These are phyloP conservation scores for Ornithoptera alexandrae DNA, from an alignment of 2,888 invertebrate genomes.

Conservation along the genomic window DNA sequence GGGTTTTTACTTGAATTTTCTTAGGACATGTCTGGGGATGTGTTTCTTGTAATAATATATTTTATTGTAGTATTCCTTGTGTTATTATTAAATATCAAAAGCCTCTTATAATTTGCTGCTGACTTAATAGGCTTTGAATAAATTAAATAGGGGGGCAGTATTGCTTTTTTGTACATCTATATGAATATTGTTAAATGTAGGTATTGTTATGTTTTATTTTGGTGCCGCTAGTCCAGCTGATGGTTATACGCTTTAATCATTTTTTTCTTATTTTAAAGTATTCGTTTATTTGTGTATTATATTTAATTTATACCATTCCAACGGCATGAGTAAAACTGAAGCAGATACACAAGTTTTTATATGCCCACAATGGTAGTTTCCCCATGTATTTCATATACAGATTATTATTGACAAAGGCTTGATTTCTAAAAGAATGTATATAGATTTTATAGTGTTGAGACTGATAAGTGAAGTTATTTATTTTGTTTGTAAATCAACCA, in stretches of 20 bases:
- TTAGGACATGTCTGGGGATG: slow-evolving; percentile 1
- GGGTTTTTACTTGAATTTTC: slow-evolving; percentile 17
- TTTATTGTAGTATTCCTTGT: background rate
- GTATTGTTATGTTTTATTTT: slow-evolving; percentile 31
- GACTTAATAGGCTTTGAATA: slow-evolving; percentile 1
- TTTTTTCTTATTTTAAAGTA: slow-evolving; percentile 46
- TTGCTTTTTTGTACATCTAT: slow-evolving; percentile 19
- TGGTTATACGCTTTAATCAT: slow-evolving; percentile 56
- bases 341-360: slow-evolving; percentile 37
- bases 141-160: background rate
- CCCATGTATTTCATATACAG: slow-evolving; percentile 26
- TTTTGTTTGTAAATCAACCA: slow-evolving; percentile 74
- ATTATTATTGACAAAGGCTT: slow-evolving; percentile 53
- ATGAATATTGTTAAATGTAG: slow-evolving; percentile 24
- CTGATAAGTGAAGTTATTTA: slow-evolving; percentile 78
- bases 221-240: slow-evolving; percentile 40
- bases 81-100: background rate
- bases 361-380: slow-evolving; percentile 44
- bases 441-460: slow-evolving; percentile 76
- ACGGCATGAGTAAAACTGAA: slow-evolving; percentile 31
- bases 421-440: slow-evolving; percentile 72
- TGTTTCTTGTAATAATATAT: background rate
- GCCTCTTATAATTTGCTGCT: background rate
- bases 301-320: slow-evolving; percentile 62
- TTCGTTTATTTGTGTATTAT: slow-evolving; percentile 54